Evolutionary conservation across 2,113 vertebrate genomes (phyloP).

Genomic region (Phoxinus phoxinus): DNA sequence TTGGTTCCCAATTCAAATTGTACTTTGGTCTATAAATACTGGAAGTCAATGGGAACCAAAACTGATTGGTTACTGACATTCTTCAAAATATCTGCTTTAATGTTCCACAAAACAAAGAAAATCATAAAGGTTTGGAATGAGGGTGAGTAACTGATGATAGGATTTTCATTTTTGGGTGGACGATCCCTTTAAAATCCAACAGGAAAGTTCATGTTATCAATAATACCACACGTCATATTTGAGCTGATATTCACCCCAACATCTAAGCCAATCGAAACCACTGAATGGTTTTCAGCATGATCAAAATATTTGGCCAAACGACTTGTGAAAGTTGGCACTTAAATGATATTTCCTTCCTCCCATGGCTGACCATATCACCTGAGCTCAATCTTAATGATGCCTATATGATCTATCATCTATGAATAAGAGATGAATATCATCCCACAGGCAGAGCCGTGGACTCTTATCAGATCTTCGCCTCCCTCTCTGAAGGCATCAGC

Average conservation of each 20-base stretch:
- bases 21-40: too few species aligned
- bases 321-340: neutral
- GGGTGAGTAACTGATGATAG: neutral
- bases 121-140: neutral
- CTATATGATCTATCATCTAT: constrained; percentile 13
- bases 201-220: neutral
- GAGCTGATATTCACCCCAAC: neutral
- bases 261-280: neutral
- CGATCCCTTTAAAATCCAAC: neutral
- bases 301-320: neutral
- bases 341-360: neutral
- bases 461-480: neutral
- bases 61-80: neutral
- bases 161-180: neutral
- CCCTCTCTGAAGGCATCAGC: neutral
- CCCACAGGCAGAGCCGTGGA: constrained; percentile 23
- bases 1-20: neutral
- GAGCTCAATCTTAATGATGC: neutral
- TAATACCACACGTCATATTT: neutral
- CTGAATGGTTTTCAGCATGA: neutral
- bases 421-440: constrained; percentile 4
- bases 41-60: neutral
- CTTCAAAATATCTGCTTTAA: neutral
- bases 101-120: neutral
- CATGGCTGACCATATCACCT: neutral